phyloP scores from a whole-genome alignment of 2,113 vertebrate species.

The Rhodinocichla rosea region DNA sequence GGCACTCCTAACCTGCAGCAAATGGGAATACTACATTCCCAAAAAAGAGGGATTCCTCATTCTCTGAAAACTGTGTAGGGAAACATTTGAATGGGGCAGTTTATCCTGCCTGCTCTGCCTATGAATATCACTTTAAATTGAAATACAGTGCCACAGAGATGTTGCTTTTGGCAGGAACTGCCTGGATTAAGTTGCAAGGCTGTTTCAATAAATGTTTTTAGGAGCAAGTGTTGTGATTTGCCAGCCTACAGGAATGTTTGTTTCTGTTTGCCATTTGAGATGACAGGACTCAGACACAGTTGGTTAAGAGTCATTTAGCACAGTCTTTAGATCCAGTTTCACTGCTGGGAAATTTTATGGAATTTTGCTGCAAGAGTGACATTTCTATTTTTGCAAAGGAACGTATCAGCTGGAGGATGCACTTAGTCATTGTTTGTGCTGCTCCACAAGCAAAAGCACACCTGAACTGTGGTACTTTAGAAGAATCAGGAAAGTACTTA shows the following conservation, averaged over 20 bases:
- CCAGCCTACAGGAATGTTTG: background rate
- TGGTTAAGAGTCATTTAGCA: background rate
- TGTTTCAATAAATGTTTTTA: background rate
- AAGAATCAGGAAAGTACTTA: background rate
- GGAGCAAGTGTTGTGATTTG: background rate
- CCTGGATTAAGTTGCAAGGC: background rate
- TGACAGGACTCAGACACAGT: background rate
- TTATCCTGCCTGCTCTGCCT: background rate
- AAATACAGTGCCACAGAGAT: background rate
- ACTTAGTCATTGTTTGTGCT: background rate
- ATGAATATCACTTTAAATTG: background rate
- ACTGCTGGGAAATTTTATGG: background rate
- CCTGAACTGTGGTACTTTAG: background rate
- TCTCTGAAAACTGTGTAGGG: background rate
- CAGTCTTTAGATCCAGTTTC: background rate
- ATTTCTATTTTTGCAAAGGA: background rate
- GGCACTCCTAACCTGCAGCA: accelerated
- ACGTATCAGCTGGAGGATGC: background rate
- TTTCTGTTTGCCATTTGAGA: background rate
- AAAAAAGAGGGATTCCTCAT: background rate
- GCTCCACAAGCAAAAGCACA: background rate
- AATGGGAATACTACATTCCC: background rate
- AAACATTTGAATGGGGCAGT: background rate
- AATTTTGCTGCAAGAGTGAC: background rate
- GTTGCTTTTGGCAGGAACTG: background rate